Base-by-base conservation (phyloP, 2,797 vertebrate genomes). In the Ataeniobius toweri region DNA sequence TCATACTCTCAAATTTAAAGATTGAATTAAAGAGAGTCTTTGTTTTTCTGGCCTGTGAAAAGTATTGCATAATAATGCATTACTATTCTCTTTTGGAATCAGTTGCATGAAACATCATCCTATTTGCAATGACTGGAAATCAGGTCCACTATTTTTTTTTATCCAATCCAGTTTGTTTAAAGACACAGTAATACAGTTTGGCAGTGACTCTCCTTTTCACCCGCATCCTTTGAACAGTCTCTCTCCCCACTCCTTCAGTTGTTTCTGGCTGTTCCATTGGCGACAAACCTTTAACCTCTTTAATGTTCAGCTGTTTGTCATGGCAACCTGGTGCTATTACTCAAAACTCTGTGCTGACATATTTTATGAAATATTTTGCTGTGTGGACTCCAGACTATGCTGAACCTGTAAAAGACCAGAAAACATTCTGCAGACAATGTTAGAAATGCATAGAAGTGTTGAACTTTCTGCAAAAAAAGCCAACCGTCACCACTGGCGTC, bases 251-350 rank as follows among this genome's bases (percentile, higher is more conserved):
- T 86, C 81, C 79, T 77, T 86, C 79, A 63, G 70, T 90, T 95
- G 93, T 94, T 93, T 89, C 86, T 88, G 86, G 68, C 74, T 83
- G 93, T 94, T 92, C 78, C 93, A 76, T 26, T 81, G 90, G 86
- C 67, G 55, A 92, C 88, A 78, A 82, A 77, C 80, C 83, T 83
- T 79, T 85, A 80, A 74, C 75, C 86, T 90, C 84, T 84, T n/a
- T 67, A 24, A 78, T 85, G 80, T 86, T 89, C 73, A 87, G 74
- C 89, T 94, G 88, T 95, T 95, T 95, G 94, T 95, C 93, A 94
- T 95, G 93, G 94, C 91, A 93, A 95, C 88, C 88, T 70, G 90
- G 88, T 88, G 90, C 93, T 93, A 83, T 92, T 92, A 88, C 81
- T 84, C 85, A 73, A 86, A 88, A 61, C 41, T 41, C 88, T 88